phyloP scores from a whole-genome alignment of 2,797 vertebrate genomes.

The Paramormyrops hopkinsi region DNA sequence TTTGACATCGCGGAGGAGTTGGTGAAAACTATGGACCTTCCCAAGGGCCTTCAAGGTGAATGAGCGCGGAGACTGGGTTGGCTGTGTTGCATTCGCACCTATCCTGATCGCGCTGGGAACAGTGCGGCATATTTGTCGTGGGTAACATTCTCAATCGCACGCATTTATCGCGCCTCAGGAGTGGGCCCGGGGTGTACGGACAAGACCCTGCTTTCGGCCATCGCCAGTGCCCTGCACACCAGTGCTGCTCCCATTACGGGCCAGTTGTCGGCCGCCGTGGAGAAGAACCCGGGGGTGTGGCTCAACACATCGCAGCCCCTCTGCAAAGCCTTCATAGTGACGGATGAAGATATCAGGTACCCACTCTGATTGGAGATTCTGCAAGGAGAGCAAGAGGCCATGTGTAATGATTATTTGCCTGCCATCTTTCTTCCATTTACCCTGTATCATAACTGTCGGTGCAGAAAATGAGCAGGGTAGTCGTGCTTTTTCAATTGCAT shows the following conservation, averaged over 20 bases:
- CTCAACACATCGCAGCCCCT: constrained; percentile 92
- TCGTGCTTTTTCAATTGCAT: neutral
- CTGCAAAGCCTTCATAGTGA: constrained; percentile 97
- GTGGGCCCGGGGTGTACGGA: constrained; percentile 94
- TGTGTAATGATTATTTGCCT: neutral
- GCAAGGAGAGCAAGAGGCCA: neutral
- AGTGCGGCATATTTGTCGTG: neutral
- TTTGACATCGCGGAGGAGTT: constrained; percentile 97
- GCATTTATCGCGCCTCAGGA: constrained; percentile 51
- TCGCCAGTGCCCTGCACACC: constrained; percentile 93
- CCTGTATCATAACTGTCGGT: neutral
- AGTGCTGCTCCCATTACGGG: constrained; percentile 93
- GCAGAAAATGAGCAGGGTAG: neutral
- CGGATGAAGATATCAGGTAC: constrained; percentile 95
- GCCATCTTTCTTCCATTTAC: neutral
- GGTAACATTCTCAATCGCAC: neutral
- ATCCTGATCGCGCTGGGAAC: neutral
- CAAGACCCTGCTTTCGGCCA: constrained; percentile 89
- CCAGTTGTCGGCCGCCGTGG: constrained; percentile 90
- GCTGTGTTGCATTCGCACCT: neutral
- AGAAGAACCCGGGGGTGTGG: constrained; percentile 98
- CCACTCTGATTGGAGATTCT: neutral
- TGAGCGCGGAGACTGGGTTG: neutral
- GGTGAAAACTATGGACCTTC: constrained; percentile 96
- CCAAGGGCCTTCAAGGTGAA: constrained; percentile 92